Conservation (phyloP, 92 coral and sea anemone genomes). For the Scolanthus callimorphus region DNA sequence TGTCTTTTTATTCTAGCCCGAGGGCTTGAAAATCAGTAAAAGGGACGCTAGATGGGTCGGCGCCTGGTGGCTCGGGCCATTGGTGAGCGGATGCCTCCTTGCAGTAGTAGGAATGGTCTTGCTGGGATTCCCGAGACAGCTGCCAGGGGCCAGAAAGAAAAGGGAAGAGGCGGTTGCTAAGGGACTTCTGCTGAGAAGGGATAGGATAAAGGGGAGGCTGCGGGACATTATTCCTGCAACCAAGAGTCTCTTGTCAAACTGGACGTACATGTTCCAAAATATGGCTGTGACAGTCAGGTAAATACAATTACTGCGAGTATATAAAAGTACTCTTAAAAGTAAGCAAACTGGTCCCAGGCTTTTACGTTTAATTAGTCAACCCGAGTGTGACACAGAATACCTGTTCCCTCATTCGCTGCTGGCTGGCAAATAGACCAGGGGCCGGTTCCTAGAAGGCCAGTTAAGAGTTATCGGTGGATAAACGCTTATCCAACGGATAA, state of each 20-base stretch:
- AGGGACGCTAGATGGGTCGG: constrained; percentile 73
- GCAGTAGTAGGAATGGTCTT: constrained; percentile 37
- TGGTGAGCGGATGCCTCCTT: constrained; percentile 51
- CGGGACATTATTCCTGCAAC: constrained; percentile 67
- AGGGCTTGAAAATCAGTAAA: constrained; percentile 30
- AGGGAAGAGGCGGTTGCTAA: constrained; percentile 58
- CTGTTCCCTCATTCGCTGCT: too few species aligned
- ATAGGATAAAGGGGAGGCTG: constrained; percentile 14
- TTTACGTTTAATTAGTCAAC: too few species aligned
- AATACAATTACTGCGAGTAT: neutral
- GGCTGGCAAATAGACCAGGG: too few species aligned
- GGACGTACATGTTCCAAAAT: constrained; percentile 65
- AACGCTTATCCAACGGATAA: too few species aligned
- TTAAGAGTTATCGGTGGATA: too few species aligned
- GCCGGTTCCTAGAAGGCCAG: too few species aligned
- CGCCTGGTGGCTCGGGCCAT: constrained; percentile 81
- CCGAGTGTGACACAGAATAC: too few species aligned
- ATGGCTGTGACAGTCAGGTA: constrained; percentile 52
- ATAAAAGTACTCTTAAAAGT: neutral
- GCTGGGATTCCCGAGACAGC: constrained; percentile 64
- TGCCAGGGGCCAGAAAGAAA: constrained; percentile 50
- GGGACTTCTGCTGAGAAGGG: constrained; percentile 31
- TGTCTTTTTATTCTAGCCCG: constrained; percentile 40
- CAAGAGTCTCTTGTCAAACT: constrained; percentile 48
- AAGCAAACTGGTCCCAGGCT: too few species aligned